Evolutionary conservation across 2,113 vertebrate species (phyloP).

Genomic region (Hydropotes inermis): DNA sequence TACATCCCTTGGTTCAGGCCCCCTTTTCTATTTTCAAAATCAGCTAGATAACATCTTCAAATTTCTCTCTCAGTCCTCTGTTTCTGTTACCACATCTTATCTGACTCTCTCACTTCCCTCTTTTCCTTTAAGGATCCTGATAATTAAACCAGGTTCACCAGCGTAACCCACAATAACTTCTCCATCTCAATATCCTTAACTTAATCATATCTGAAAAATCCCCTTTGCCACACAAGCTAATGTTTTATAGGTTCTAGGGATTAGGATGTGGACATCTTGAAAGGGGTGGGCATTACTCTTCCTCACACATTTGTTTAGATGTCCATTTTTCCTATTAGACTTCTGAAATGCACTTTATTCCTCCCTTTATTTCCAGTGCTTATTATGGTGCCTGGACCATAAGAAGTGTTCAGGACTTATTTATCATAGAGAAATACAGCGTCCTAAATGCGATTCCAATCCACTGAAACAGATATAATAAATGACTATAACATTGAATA

Average conservation of each 20-base stretch:
- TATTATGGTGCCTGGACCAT: not conserved
- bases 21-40: not conserved
- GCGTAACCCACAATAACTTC: not conserved
- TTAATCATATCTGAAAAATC: not conserved
- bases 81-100: not conserved
- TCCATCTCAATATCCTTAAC: not conserved
- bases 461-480: not conserved
- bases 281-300: not conserved
- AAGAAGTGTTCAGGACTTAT: not conserved
- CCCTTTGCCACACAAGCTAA: not conserved
- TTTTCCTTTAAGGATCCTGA: not conserved
- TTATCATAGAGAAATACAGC: not conserved
- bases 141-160: not conserved
- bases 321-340: not conserved
- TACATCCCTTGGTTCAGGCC: not conserved
- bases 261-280: not conserved
- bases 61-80: not conserved
- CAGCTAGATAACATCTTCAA: not conserved
- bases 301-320: not conserved
- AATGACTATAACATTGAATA: not conserved
- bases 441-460: not conserved
- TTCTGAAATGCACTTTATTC: not conserved
- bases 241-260: not conserved
- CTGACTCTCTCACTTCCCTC: not conserved
- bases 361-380: not conserved